These are phyloP conservation scores for Rhinolophus sinicus DNA, from an alignment of 2,113 vertebrate species.

Conservation along the genomic window DNA sequence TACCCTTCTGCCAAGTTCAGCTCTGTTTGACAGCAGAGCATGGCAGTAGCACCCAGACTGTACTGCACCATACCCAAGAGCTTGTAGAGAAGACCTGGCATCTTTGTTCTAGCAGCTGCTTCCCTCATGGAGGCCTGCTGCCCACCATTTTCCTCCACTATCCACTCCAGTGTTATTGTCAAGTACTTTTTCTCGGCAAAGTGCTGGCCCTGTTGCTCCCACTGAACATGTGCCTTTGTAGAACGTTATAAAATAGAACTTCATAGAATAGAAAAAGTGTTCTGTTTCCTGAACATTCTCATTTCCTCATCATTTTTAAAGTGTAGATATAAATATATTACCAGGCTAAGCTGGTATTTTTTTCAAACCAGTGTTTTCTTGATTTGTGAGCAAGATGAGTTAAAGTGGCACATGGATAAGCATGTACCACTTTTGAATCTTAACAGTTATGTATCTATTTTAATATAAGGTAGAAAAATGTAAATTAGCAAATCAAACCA, in stretches of 20 bases:
- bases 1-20: not conserved
- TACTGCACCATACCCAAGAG: not conserved
- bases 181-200: not conserved
- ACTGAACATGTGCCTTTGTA: not conserved
- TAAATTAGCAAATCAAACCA: not conserved
- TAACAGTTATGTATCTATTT: slow-evolving; percentile 8
- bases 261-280: not conserved
- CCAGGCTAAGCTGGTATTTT: not conserved
- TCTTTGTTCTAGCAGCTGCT: not conserved
- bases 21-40: not conserved
- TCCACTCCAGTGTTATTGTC: not conserved
- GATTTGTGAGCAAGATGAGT: not conserved
- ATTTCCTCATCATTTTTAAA: not conserved
- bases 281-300: not conserved
- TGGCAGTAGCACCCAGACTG: not conserved
- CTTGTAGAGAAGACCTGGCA: not conserved
- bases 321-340: not conserved
- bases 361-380: slow-evolving; percentile 9
- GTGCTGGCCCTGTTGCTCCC: not conserved
- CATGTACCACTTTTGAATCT: not conserved
- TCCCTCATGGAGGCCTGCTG: not conserved
- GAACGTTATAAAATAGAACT: not conserved
- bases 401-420: not conserved
- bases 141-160: not conserved
- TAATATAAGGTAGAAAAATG: not conserved